phyloP scores from a whole-genome alignment of 2,888 invertebrate species.

The Coenonympha glycerion region DNA sequence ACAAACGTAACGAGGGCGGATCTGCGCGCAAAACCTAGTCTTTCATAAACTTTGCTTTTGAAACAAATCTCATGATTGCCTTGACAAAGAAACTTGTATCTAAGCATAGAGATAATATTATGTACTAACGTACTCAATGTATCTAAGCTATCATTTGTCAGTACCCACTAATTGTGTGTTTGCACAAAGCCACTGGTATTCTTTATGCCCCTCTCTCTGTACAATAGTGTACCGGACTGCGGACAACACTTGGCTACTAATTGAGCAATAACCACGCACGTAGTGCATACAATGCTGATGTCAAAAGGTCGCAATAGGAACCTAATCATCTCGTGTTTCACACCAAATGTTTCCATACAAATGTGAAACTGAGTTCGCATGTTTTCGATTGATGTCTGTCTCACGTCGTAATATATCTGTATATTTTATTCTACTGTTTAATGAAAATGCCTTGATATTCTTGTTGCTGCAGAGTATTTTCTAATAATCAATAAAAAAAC shows the following conservation, averaged over 20 bases:
- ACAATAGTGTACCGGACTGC: neutral
- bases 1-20: too few relatives aligned
- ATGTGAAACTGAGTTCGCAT: slow-evolving; percentile 18
- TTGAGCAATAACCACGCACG: slow-evolving; percentile 17
- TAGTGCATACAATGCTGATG: slow-evolving; percentile 9
- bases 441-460: neutral
- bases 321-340: slow-evolving; percentile 2
- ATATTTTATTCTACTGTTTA: neutral
- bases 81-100: too few relatives aligned
- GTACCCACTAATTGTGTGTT: too few relatives aligned
- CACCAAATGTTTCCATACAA: slow-evolving; percentile 17
- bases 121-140: too few relatives aligned
- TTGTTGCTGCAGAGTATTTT: too few relatives aligned
- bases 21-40: too few relatives aligned
- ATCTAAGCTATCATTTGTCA: too few relatives aligned
- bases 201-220: neutral
- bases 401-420: slow-evolving; percentile 8
- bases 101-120: too few relatives aligned
- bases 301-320: slow-evolving; percentile 5
- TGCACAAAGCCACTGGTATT: neutral
- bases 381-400: slow-evolving; percentile 17
- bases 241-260: slow-evolving; percentile 12
- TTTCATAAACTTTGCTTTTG: too few relatives aligned
- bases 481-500: too few relatives aligned
- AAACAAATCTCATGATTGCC: too few relatives aligned